Evolutionary conservation across 2,888 invertebrate species (phyloP).

Genomic region (Biston stratarius): DNA sequence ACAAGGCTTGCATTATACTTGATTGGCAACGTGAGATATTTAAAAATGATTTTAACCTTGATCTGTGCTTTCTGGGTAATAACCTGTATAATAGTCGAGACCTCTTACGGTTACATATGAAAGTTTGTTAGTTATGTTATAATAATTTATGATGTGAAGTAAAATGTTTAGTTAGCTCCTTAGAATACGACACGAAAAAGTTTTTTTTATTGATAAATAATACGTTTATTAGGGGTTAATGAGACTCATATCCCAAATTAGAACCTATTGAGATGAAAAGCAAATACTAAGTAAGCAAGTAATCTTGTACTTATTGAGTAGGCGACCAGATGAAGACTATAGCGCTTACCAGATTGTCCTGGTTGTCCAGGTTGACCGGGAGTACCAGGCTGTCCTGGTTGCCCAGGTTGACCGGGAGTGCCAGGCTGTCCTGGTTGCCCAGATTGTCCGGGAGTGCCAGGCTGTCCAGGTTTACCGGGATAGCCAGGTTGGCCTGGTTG

Average conservation of each 20-base stretch:
- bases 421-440: slow-evolving; percentile 42
- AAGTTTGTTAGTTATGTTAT: neutral
- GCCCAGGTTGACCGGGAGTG: neutral
- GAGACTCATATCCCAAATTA: too few species aligned
- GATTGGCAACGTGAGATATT: too few species aligned
- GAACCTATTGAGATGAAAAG: too few species aligned
- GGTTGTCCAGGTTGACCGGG: slow-evolving; percentile 23
- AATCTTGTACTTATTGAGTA: too few species aligned
- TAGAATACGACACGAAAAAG: neutral
- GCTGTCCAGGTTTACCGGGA: slow-evolving; percentile 47
- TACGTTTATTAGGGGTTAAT: too few species aligned
- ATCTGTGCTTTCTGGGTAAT: slow-evolving; percentile 57
- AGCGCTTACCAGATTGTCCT: neutral
- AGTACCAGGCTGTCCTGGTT: slow-evolving; percentile 39
- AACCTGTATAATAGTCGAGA: slow-evolving; percentile 43
- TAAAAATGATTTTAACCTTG: slow-evolving; percentile 1
- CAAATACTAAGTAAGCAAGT: too few species aligned
- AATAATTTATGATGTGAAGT: neutral
- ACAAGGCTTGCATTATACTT: too few species aligned
- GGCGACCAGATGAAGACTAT: too few species aligned
- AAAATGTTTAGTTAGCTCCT: neutral
- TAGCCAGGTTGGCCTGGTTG: slow-evolving; percentile 49
- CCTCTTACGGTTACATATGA: neutral
- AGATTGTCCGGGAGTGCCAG: slow-evolving; percentile 40
- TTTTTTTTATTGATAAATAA: too few species aligned